Base-by-base conservation (phyloP, 2,888 invertebrate genomes). In the Branchipolynoe longqiensis region DNA sequence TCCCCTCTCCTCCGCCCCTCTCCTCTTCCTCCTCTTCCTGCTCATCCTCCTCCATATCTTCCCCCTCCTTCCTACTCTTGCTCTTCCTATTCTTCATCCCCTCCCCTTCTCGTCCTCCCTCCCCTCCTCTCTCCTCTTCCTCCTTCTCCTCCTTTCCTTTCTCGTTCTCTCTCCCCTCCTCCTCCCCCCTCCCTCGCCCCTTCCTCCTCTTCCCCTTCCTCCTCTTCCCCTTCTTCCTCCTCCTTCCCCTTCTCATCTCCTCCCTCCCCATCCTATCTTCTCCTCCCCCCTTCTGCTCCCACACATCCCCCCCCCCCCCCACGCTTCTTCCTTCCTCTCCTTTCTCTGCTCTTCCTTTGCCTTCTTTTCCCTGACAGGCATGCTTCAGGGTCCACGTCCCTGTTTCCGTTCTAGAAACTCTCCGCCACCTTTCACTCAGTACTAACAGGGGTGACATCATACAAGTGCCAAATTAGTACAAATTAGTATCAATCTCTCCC, bases 31-130 rank as follows among this genome's bases (percentile, higher is more conserved):
- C 18, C 48, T 48, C 18, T 48, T 18, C 48, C 48, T 48, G 73
- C 54, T 31, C 41, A 38, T 81, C 84, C 54, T 31, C 41, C 74
- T 81, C 84, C 40, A 22, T 41, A 36, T 41, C 84, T 40, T 36
- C 73, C 74, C 40, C 73, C 36, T 25, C 33, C 64, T 36, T n/a
- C 64, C 64, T 33, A 62, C 33, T 36, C 33, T 59, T 83, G 33
- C 14, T 48, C 54, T 73, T 18, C 48, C 48, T 48, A 12, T 18
- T 48, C 18, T 18, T 18, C 18, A 12, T 18, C 48, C 48, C 41
- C 54, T 31, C 40, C 73, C 48, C 18, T 18, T 8, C 48, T 48
- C 8, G 8, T 18, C 18, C 48, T 48, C 48, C 48, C 18, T 18
- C 18, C 48, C 18, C 18, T 48, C 48, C 8, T 18, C 18, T 48